phyloP scores from a whole-genome alignment of 2,113 vertebrate genomes.

The Nesospiza acunhae region DNA sequence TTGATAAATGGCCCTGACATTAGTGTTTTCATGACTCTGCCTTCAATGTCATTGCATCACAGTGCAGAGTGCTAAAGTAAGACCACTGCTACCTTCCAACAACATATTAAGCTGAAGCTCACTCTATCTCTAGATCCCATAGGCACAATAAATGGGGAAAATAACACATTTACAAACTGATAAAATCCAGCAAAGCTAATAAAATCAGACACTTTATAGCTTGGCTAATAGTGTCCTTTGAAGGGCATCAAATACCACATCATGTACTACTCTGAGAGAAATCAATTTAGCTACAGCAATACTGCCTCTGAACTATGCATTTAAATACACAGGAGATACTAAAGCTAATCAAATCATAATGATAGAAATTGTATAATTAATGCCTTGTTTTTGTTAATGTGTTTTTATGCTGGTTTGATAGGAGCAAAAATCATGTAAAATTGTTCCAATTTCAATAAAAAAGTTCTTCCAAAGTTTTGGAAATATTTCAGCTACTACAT shows the following conservation, averaged over 20 bases:
- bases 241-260: conserved; percentile 84
- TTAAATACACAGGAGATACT: conserved; percentile 60
- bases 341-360: conserved; percentile 48
- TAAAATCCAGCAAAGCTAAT: conserved; percentile 82
- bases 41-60: conserved; percentile 77
- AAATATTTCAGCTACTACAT: neutral
- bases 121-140: conserved; percentile 77
- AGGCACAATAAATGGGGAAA: conserved; percentile 83
- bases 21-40: conserved; percentile 73
- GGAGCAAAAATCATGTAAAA: neutral
- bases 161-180: conserved; percentile 84
- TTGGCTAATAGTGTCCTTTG: conserved; percentile 81
- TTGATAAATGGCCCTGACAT: conserved; percentile 82
- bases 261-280: conserved; percentile 75
- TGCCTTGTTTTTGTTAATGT: neutral
- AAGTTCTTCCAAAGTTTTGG: neutral
- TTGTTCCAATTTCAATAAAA: neutral
- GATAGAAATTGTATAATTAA: conserved; percentile 45
- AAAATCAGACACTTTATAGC: conserved; percentile 83
- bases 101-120: conserved; percentile 79
- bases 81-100: conserved; percentile 66
- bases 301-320: conserved; percentile 58
- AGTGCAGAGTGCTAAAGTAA: conserved; percentile 71
- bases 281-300: conserved; percentile 72
- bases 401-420: neutral